phyloP scores from a whole-genome alignment of 2,888 invertebrate species.

The Arrhopalites spinosus region DNA sequence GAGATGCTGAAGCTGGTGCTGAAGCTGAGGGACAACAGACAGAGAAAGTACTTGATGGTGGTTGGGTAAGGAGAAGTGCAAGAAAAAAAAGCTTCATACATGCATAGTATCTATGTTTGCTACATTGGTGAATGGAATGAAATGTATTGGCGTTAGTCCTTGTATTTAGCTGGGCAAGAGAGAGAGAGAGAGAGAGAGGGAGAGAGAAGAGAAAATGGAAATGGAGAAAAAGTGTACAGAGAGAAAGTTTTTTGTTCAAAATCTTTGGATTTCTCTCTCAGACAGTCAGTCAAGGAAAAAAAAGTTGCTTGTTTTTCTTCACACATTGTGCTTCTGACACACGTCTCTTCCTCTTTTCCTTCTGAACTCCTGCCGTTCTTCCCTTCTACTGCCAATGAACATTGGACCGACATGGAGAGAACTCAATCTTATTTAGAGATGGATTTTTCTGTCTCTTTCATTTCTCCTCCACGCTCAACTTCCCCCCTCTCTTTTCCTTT shows the following conservation, averaged over 20 bases:
- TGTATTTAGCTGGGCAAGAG: no score
- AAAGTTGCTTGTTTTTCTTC: conserved; percentile 25
- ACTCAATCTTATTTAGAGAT: no score
- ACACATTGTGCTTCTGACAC: conserved; percentile 28
- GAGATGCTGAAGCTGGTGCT: not conserved
- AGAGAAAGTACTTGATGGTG: not conserved
- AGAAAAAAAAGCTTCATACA: no score
- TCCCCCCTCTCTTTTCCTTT: no score
- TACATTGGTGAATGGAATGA: no score
- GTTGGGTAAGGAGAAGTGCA: not conserved
- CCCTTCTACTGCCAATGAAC: not conserved
- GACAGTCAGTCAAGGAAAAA: not conserved
- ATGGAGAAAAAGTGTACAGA: conserved; percentile 7
- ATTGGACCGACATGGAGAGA: not conserved
- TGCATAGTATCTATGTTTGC: no score
- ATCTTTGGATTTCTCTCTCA: conserved; percentile 10
- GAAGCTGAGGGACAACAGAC: not conserved
- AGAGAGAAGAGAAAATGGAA: not conserved
- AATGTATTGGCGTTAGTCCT: no score
- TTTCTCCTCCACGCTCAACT: no score
- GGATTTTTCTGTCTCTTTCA: no score
- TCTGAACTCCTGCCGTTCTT: not conserved
- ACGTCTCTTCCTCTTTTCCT: conserved; percentile 8
- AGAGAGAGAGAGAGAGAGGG: not conserved
- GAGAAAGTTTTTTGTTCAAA: conserved; percentile 14